Conservation (phyloP, 2,113 vertebrate species). For the Etheostoma spectabile region DNA sequence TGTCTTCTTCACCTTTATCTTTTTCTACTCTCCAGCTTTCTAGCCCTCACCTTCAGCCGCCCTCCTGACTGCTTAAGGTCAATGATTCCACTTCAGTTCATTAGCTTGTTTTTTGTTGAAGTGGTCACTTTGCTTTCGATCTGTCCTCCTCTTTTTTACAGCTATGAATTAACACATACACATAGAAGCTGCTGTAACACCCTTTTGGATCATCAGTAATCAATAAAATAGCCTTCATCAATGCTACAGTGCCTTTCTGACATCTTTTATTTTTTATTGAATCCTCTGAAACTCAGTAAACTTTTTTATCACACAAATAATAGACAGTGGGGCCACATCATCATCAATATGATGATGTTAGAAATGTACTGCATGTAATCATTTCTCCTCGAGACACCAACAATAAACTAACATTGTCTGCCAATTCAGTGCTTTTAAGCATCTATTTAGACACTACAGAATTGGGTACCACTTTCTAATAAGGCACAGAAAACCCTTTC, state of each 20-base stretch:
- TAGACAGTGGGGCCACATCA: background rate
- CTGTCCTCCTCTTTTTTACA: conserved; percentile 1
- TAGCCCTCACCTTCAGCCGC: background rate
- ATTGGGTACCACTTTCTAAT: background rate
- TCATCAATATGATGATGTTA: background rate
- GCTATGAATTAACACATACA: background rate
- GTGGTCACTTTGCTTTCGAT: background rate
- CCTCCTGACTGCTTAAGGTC: background rate
- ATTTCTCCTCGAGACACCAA: background rate
- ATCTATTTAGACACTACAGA: background rate
- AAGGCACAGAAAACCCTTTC: background rate
- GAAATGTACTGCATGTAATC: background rate
- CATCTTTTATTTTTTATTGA: background rate
- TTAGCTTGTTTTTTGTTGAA: conserved; percentile 18
- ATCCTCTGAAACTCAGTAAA: background rate
- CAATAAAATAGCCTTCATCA: too few species aligned
- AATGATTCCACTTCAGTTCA: conserved; percentile 29
- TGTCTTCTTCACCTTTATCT: background rate
- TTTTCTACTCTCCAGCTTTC: background rate
- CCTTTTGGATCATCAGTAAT: background rate
- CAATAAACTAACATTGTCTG: background rate
- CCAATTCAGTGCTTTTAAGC: background rate
- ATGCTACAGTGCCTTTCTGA: background rate
- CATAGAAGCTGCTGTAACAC: background rate
- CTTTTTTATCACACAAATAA: too few species aligned